A percentile compares a stretch with the other conserved stretches of the same genome.
phyloP scores from a whole-genome alignment of 2,888 invertebrate species.

The Rhagonycha fulva region DNA sequence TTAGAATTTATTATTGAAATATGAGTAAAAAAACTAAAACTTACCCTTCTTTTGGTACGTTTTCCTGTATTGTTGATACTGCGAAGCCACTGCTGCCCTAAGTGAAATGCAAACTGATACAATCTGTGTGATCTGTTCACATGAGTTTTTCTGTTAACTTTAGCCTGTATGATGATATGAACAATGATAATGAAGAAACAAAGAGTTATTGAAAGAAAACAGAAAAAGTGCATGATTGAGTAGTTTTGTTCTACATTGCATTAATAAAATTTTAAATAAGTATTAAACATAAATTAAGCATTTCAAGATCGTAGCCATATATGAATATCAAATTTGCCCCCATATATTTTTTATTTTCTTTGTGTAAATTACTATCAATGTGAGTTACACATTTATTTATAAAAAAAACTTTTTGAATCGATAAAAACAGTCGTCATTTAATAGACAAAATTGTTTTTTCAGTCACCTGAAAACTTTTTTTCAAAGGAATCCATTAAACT shows the following conservation, averaged over 20 bases:
- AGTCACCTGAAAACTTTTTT: no score
- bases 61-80: slow-evolving; percentile 61
- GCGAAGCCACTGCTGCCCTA: slow-evolving; percentile 85
- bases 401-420: no score
- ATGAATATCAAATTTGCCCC: not conserved
- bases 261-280: slow-evolving; percentile 1
- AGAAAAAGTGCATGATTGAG: slow-evolving; percentile 32
- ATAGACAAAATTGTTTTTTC: no score
- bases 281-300: not conserved
- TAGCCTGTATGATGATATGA: slow-evolving; percentile 57
- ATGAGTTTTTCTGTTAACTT: slow-evolving; percentile 56
- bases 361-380: not conserved
- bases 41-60: slow-evolving; percentile 66
- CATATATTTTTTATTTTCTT: not conserved
- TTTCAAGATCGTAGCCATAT: not conserved
- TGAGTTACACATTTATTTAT: no score
- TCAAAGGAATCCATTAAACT: no score
- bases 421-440: no score
- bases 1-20: slow-evolving; percentile 1
- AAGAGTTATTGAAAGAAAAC: not conserved
- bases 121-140: slow-evolving; percentile 57
- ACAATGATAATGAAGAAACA: slow-evolving; percentile 32
- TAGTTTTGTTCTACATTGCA: slow-evolving; percentile 38
- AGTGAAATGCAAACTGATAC: slow-evolving; percentile 71
- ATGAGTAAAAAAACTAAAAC: slow-evolving; percentile 27